Percentiles rank a stretch among this genome's conserved stretches.
Evolutionary conservation across 2,888 invertebrate species (phyloP).

Genomic region (Erebia palarica): DNA sequence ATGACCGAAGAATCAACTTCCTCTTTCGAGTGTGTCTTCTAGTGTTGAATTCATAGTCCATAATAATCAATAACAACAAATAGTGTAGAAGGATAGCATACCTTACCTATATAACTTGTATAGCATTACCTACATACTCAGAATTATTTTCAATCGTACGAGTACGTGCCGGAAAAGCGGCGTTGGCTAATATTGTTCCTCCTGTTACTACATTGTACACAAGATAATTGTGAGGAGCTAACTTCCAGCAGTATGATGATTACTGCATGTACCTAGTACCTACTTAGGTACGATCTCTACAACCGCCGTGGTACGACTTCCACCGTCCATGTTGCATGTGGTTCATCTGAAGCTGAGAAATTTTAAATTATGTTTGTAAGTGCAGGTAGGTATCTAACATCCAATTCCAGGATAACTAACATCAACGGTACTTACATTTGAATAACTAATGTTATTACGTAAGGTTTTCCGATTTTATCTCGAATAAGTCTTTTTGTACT

Average conservation of each 20-base stretch:
- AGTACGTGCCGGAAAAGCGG: too few relatives aligned
- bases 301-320: neutral
- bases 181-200: too few relatives aligned
- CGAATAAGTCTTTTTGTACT: constrained; percentile 21
- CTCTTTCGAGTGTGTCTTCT: too few relatives aligned
- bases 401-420: neutral
- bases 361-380: neutral
- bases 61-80: too few relatives aligned
- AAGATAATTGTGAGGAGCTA: too few relatives aligned
- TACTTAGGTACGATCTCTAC: neutral
- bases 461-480: constrained; percentile 35
- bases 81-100: too few relatives aligned
- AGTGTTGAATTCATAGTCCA: too few relatives aligned
- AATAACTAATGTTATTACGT: constrained; percentile 33
- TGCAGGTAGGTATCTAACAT: neutral
- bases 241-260: neutral
- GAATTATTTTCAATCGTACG: too few relatives aligned
- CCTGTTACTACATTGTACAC: too few relatives aligned
- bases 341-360: neutral
- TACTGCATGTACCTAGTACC: neutral
- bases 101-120: too few relatives aligned
- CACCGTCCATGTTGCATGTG: neutral
- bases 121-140: too few relatives aligned
- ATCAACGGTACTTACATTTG: constrained; percentile 17
- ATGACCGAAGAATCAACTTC: too few relatives aligned